These are phyloP conservation scores for Anguilla megastoma DNA, from an alignment of 2,797 vertebrate species.

Conservation along the genomic window DNA sequence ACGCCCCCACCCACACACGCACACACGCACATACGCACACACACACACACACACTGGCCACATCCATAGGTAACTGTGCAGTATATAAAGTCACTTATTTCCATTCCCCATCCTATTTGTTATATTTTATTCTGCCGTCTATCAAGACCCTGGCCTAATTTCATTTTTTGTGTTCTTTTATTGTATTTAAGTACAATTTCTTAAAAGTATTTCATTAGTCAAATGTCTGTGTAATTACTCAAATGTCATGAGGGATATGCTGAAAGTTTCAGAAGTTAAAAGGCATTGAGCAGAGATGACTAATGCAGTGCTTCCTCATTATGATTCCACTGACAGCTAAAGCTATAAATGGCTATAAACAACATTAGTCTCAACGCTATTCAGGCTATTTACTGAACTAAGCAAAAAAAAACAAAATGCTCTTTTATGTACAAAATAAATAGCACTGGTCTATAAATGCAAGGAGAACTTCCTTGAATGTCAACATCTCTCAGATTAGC, in stretches of 20 bases:
- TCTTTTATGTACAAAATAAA: slow-evolving; percentile 75
- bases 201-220: background rate
- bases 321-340: background rate
- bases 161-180: background rate
- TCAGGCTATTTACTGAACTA: slow-evolving; percentile 7
- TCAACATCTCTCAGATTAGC: slow-evolving; percentile 74
- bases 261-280: too few relatives aligned
- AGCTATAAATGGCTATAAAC: background rate
- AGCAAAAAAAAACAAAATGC: slow-evolving; percentile 63
- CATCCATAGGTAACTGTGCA: background rate
- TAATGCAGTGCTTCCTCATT: too few relatives aligned
- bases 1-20: background rate
- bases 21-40: background rate
- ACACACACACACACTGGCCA: background rate
- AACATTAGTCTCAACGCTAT: background rate
- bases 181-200: background rate
- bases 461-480: slow-evolving; percentile 73
- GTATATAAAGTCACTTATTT: background rate
- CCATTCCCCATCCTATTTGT: background rate
- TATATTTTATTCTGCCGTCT: background rate
- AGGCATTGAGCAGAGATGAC: too few relatives aligned
- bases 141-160: background rate
- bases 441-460: slow-evolving; percentile 69
- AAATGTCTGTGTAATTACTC: background rate
- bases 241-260: too few relatives aligned